phyloP scores from a whole-genome alignment of 1,140 invertebrate species.

The Brachystomella parvula region DNA sequence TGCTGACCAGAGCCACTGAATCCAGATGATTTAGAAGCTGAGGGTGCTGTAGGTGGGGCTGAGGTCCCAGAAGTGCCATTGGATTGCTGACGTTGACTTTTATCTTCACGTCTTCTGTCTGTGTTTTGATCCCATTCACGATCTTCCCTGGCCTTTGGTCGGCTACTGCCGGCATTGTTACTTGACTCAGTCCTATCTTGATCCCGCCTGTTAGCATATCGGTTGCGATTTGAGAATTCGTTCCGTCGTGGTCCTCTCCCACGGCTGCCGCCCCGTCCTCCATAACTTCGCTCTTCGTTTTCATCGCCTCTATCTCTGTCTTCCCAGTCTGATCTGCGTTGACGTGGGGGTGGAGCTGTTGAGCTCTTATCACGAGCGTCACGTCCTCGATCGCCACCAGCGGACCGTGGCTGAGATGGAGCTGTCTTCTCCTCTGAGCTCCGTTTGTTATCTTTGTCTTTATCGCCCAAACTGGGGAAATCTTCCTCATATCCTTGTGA shows the following conservation, averaged over 20 bases:
- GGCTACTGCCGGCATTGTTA: not conserved
- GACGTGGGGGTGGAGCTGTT: not conserved
- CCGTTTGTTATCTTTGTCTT: slow-evolving; percentile 4
- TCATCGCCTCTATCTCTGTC: slow-evolving; percentile 11
- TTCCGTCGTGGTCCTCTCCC: slow-evolving; percentile 31
- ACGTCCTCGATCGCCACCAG: not conserved
- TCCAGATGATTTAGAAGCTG: no score
- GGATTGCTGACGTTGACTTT: not conserved
- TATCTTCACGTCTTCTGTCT: not conserved
- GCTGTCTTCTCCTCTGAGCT: not conserved
- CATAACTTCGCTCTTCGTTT: not conserved
- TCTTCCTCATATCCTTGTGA: slow-evolving; percentile 22
- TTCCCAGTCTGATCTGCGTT: slow-evolving; percentile 4
- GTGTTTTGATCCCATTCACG: slow-evolving; percentile 11
- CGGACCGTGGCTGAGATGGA: not conserved
- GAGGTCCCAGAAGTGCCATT: not conserved
- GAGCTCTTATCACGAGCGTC: not conserved
- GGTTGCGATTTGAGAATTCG: slow-evolving; percentile 36
- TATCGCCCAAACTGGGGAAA: slow-evolving; percentile 25
- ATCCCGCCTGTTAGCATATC: slow-evolving; percentile 29
- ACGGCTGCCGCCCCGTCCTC: slow-evolving; percentile 26
- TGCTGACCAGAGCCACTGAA: no score
- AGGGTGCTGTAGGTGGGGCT: not conserved
- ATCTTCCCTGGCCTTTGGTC: not conserved
- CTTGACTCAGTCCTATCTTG: not conserved